Percentiles rank a stretch among this genome's conserved stretches.
Evolutionary conservation across 2,797 vertebrate genomes (phyloP).

Genomic region (Cheirogaleus major): DNA sequence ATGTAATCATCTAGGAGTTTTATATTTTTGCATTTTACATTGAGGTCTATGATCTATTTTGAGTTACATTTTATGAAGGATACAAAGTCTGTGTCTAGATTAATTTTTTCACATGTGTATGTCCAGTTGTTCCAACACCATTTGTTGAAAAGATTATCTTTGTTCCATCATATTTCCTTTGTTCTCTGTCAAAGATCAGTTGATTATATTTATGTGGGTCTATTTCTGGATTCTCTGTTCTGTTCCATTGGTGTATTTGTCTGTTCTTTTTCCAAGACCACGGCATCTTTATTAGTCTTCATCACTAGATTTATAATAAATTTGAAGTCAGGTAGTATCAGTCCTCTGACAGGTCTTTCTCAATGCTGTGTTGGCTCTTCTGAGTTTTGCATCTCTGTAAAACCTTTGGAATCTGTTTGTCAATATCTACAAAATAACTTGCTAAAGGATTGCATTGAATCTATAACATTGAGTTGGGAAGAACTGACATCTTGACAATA

Average conservation of each 20-base stretch:
- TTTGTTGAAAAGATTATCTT: background rate
- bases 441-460: background rate
- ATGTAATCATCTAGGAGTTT: background rate
- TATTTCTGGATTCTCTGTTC: background rate
- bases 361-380: background rate
- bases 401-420: background rate
- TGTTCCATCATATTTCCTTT: background rate
- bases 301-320: background rate
- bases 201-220: background rate
- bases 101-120: background rate
- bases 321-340: background rate
- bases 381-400: background rate
- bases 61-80: background rate
- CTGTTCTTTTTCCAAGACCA: background rate
- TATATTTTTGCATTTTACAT: background rate
- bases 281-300: background rate
- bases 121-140: background rate
- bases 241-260: background rate
- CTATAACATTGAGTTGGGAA: background rate
- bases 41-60: background rate
- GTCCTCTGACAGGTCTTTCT: background rate
- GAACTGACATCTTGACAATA: background rate
- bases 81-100: background rate
- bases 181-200: background rate
- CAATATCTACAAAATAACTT: background rate